Conservation (phyloP, 2,797 vertebrate species). For the Xiphorhynchus erythropygius region DNA sequence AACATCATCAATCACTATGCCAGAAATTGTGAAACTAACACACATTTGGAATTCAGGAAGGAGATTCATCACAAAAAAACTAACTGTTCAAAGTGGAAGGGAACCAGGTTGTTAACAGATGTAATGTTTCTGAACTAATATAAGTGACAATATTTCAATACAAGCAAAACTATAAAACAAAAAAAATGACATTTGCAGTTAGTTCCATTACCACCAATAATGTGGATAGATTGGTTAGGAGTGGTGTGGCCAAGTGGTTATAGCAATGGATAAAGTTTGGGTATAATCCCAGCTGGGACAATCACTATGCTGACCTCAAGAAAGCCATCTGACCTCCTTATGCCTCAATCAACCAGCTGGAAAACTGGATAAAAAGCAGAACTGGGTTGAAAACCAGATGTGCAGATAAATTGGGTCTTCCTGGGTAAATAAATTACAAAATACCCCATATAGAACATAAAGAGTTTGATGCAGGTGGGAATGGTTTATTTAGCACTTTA, state of each 20-base stretch:
- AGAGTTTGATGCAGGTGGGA: slow-evolving; percentile 62
- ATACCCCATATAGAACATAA: slow-evolving; percentile 5
- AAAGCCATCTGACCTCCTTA: slow-evolving; percentile 58
- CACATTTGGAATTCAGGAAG: slow-evolving; percentile 20
- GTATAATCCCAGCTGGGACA: slow-evolving; percentile 29
- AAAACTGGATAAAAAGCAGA: slow-evolving; percentile 58
- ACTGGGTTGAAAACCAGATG: slow-evolving; percentile 57
- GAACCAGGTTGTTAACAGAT: slow-evolving; percentile 61
- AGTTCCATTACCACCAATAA: not conserved
- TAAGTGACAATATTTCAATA: slow-evolving; percentile 44
- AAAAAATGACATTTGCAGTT: slow-evolving; percentile 52
- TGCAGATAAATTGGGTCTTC: slow-evolving; percentile 58
- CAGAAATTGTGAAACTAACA: not conserved
- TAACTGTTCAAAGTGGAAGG: slow-evolving; percentile 15
- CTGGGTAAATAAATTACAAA: slow-evolving; percentile 66
- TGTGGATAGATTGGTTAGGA: not conserved
- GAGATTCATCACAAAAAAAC: slow-evolving; percentile 39
- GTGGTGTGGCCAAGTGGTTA: slow-evolving; percentile 19
- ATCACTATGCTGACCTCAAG: slow-evolving; percentile 22
- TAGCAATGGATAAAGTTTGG: slow-evolving; percentile 11
- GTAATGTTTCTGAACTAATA: slow-evolving; percentile 36
- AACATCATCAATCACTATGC: not conserved
- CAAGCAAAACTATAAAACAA: slow-evolving; percentile 34
- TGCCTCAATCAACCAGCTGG: slow-evolving; percentile 53
- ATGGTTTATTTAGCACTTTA: slow-evolving; percentile 66